Conservation (phyloP, 37 sponge, comb jelly and placozoan species). For the Aphrocallistes beatrix region DNA sequence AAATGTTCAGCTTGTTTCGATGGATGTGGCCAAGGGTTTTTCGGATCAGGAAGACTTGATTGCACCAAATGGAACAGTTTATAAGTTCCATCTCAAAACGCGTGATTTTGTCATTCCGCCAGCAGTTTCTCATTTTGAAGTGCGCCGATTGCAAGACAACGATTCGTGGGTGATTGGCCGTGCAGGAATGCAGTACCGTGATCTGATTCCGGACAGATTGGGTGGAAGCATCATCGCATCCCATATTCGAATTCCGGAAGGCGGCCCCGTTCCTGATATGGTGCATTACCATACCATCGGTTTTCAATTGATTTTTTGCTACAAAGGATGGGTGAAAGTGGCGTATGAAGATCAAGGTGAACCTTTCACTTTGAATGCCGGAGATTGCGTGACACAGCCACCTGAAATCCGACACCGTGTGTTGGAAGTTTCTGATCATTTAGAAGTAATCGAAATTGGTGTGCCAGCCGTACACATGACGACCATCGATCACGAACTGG, state of each 20-base stretch:
- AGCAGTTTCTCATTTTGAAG: background rate
- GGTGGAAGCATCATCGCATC: conserved; percentile 23
- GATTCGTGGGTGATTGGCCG: conserved; percentile 10
- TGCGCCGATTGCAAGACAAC: background rate
- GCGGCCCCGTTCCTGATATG: conserved; percentile 20
- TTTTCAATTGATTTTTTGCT: conserved; percentile 28
- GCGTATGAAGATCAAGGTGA: conserved; percentile 27
- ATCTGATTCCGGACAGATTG: conserved; percentile 19
- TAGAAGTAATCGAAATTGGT: conserved; percentile 25
- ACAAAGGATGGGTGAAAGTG: conserved; percentile 26
- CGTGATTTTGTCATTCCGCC: background rate
- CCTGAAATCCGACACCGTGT: conserved; percentile 29
- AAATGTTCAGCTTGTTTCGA: background rate
- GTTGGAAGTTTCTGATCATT: background rate
- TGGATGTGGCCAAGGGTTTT: background rate
- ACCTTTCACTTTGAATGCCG: background rate
- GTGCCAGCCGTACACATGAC: conserved; percentile 14
- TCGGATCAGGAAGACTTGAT: background rate
- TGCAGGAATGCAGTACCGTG: conserved; percentile 29
- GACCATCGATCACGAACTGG: background rate
- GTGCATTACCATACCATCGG: conserved; percentile 20
- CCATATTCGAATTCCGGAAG: conserved; percentile 11
- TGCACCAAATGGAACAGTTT: background rate
- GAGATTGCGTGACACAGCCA: conserved; percentile 26
- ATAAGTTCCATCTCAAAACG: background rate